phyloP scores from a whole-genome alignment of 1,140 invertebrate species.

The Rhopalosiphum maidis region DNA sequence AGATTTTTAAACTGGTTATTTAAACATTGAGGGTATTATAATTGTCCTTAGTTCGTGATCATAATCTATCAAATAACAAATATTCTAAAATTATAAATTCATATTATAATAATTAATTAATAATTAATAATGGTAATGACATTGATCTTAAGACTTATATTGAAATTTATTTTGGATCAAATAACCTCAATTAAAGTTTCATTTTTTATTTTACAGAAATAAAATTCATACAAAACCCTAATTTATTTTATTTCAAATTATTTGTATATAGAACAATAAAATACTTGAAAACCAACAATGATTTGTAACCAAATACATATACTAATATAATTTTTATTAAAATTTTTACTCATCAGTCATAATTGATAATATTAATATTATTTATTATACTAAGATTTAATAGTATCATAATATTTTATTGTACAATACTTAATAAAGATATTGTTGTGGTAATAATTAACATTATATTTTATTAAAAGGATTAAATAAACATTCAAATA shows the following conservation, averaged over 20 bases:
- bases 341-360: neutral
- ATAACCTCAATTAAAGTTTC: neutral
- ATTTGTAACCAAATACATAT: too few relatives aligned
- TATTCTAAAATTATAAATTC: too few relatives aligned
- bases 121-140: too few relatives aligned
- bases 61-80: too few relatives aligned
- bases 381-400: neutral
- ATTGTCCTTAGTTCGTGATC: too few relatives aligned
- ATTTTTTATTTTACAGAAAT: neutral
- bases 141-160: too few relatives aligned
- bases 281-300: neutral
- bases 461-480: neutral
- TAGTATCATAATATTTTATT: neutral
- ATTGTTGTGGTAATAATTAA: neutral
- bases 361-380: neutral
- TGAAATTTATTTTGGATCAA: neutral
- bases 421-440: neutral
- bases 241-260: neutral
- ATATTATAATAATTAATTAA: too few relatives aligned
- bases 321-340: neutral
- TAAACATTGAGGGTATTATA: too few relatives aligned
- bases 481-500: conserved; percentile 13
- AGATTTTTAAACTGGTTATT: too few relatives aligned
- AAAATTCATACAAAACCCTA: neutral
- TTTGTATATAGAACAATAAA: neutral